Base-by-base conservation (phyloP, 2,888 invertebrate species). In the Xestia sexstrigata region DNA sequence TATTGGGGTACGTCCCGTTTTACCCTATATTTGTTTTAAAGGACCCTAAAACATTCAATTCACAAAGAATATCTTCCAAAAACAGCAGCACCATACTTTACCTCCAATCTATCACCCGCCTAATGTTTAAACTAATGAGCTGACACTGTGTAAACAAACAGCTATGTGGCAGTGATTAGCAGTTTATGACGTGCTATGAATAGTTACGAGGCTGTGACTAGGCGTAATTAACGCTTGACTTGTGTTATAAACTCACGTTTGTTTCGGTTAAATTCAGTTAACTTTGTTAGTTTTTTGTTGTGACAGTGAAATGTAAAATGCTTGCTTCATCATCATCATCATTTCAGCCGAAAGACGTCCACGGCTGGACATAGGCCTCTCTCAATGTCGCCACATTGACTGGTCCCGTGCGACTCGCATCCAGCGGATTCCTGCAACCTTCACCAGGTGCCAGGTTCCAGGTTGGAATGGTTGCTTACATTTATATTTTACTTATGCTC, bases 171-270 rank as follows among this genome's bases (percentile, higher is more conserved):
- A 26, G 78, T 86, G 79, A 88, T 87, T 83, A 81, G 79, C 74
- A 78, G 73, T 83, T 83, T 87, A 83, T 87, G 83, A 82, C 87
- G 79, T 79, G 85, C 67, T 45, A 73, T 76, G 84, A 83, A 88
- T 85, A 85, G 74, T 88, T 67, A 78, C 81, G 68, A 58, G 78
- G 20, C 77, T 77, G 80, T 85, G 76, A 86, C 85, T 80, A 76
- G 52, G 80, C 77, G 70, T 82, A 77, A 86, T 86, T 85, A 86
- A 74, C 42, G 60, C 74, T 67, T 60, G 74, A 75, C 70, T 85
- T 75, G 72, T 70, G 63, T 82, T 71, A 66, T 74, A 68, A 74
- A 74, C 70, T 30, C 58, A 17, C n/a, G 62, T 72, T 72, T 63
- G 35, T 60, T 58, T 35, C 66, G 17, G 30, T 17, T 69, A 75